Conservation (phyloP, 2,113 vertebrate species). For the Paratilapia polleni region DNA sequence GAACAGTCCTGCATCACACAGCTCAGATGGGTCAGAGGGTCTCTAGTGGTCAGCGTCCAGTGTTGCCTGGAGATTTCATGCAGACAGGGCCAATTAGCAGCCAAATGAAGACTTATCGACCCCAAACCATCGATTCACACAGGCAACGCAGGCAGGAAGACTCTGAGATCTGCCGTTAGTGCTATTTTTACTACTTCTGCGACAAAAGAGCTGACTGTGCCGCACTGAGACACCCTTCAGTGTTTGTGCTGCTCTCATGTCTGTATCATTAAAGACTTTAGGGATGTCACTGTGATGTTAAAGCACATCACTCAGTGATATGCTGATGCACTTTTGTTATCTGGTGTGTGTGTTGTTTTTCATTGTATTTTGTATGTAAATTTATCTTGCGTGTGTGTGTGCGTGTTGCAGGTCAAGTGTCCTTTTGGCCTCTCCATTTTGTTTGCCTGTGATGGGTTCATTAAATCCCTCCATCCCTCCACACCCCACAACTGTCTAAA, state of each 20-base stretch:
- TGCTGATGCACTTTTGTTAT: neutral
- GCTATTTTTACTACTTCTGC: neutral
- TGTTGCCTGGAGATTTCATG: neutral
- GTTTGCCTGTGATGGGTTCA: conserved; percentile 92
- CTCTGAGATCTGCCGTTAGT: neutral
- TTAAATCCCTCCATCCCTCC: conserved; percentile 78
- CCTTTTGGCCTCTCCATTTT: conserved; percentile 86
- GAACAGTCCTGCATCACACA: neutral
- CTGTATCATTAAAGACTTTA: neutral
- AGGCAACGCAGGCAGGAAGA: neutral
- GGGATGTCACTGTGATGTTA: neutral
- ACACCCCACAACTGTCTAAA: neutral
- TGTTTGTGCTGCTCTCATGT: neutral
- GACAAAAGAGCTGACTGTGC: neutral
- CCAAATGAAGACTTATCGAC: conserved; percentile 40
- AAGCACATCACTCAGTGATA: neutral
- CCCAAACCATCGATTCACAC: neutral
- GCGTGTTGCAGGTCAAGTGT: conserved; percentile 84
- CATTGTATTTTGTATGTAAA: conserved; percentile 16
- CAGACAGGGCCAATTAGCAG: conserved; percentile 42
- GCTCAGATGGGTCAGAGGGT: neutral
- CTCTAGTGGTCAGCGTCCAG: neutral
- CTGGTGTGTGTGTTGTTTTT: conserved; percentile 5
- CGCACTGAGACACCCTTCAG: neutral
- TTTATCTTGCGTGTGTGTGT: conserved; percentile 41